These are phyloP conservation scores for Drosophila obscura DNA, from an alignment of 1,140 invertebrate species.

Conservation along the genomic window DNA sequence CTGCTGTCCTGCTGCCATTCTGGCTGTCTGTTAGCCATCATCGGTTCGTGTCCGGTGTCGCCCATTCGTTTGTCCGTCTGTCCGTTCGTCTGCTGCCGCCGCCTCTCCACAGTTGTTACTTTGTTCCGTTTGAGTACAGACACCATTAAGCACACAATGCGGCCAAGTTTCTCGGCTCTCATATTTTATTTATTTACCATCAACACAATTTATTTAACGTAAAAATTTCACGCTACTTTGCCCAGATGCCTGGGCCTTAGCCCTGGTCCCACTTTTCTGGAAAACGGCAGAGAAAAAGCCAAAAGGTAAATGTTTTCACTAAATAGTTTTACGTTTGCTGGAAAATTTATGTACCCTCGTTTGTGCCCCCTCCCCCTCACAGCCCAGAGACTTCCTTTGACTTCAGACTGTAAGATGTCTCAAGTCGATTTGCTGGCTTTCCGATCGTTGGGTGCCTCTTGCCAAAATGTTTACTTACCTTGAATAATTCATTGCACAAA, in stretches of 20 bases:
- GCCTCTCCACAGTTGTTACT: slow-evolving; percentile 2
- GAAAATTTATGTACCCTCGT: slow-evolving; percentile 55
- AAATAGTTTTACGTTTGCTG: slow-evolving; percentile 74
- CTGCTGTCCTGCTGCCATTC: too few relatives aligned
- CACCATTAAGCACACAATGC: slow-evolving; percentile 50
- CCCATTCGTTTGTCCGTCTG: background rate
- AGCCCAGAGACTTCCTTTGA: background rate
- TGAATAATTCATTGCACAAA: slow-evolving; percentile 53
- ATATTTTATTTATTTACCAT: slow-evolving; percentile 61
- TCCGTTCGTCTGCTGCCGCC: background rate
- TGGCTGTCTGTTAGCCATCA: slow-evolving; percentile 32
- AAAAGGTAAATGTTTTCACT: slow-evolving; percentile 57
- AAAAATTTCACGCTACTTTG: slow-evolving; percentile 54
- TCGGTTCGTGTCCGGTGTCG: slow-evolving; percentile 23
- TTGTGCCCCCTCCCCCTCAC: background rate
- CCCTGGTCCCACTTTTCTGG: background rate
- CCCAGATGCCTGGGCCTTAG: background rate
- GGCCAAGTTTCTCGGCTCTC: slow-evolving; percentile 30
- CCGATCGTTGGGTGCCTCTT: slow-evolving; percentile 40
- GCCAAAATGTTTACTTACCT: slow-evolving; percentile 62
- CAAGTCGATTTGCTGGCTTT: slow-evolving; percentile 67
- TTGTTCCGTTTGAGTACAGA: slow-evolving; percentile 24
- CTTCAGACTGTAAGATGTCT: slow-evolving; percentile 36
- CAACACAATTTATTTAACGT: slow-evolving; percentile 62
- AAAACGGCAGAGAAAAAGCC: background rate